Evolutionary conservation across 1,140 invertebrate genomes (phyloP), one percentile per base, ranked within the genome.

Genomic region (Holcopasites calliopsidis): DNA sequence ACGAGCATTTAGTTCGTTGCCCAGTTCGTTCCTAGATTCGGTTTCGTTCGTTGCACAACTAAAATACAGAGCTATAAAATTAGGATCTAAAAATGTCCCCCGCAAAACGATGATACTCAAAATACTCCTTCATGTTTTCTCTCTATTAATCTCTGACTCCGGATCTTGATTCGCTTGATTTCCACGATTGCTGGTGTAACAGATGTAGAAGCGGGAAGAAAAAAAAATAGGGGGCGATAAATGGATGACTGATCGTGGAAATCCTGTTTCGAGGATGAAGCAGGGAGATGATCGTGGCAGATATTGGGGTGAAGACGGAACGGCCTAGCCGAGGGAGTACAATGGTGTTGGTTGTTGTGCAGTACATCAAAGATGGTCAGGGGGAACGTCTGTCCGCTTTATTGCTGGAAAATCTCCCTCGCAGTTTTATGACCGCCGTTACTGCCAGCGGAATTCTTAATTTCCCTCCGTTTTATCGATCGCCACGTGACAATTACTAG

Each of bases 301-400:
- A 38, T 60, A 38, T 60, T 16, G n/a, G 33, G 13, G 31, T 8
- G 57, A 60, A 38, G 21, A 38, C 23, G 31, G 11, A 13, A 60
- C 8, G 4, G 13, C 4, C 6, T n/a, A 0, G 31, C 13, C 21
- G 31, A 21, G 31, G 35, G 31, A n/a, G n/a, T 33, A 21, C 13
- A n/a, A 21, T 6, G 18, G 8, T 1, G 28, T n/a, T 6, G 31
- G 5, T 18, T 35, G 55, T 33, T 21, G 55, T n/a, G n/a, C n/a
- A 35, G 35, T 58, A 58, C 28, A 58, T 58, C 55, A 35, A 58
- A 58, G 55, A 58, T n/a, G 55, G n/a, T 58, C 55, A 35, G n/a
- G n/a, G 11, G n/a, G 31, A 21, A 58, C n/a, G 31, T 58, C n/a
- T 21, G 31, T 58, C 13, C 55, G n/a, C 38, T 60, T 60, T 23